Evolutionary conservation across 2,888 invertebrate species (phyloP).

Genomic region (Petrolisthes cinctipes): DNA sequence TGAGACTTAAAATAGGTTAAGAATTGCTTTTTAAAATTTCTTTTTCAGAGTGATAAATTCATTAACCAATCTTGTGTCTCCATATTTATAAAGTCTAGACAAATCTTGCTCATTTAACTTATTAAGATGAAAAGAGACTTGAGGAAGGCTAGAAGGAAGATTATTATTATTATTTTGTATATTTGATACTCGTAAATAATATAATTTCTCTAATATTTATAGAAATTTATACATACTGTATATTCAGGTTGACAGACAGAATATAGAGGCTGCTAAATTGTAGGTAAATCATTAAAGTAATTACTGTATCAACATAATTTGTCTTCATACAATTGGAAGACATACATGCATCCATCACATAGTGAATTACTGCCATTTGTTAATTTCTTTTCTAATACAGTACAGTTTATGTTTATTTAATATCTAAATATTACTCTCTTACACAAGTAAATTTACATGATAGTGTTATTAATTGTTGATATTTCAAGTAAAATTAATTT

Average conservation of each 20-base stretch:
- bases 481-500: too few species aligned
- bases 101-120: not conserved
- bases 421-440: too few species aligned
- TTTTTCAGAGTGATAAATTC: not conserved
- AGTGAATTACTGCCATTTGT: too few species aligned
- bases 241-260: not conserved
- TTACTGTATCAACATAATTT: not conserved
- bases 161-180: constrained; percentile 13
- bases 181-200: not conserved
- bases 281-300: not conserved
- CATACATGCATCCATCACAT: too few species aligned
- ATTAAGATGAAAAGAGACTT: not conserved
- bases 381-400: too few species aligned
- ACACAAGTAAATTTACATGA: too few species aligned
- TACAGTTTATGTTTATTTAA: too few species aligned
- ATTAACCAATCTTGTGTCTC: not conserved
- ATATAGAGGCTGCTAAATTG: not conserved
- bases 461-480: too few species aligned
- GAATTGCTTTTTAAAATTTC: not conserved
- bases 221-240: not conserved
- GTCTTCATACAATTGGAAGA: too few species aligned
- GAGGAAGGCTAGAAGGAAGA: not conserved
- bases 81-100: not conserved
- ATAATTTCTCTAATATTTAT: not conserved
- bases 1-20: not conserved